Evolutionary conservation across 2,113 vertebrate species (phyloP), one percentile per base, ranked within the genome.

Genomic region (Chrysemys picta): DNA sequence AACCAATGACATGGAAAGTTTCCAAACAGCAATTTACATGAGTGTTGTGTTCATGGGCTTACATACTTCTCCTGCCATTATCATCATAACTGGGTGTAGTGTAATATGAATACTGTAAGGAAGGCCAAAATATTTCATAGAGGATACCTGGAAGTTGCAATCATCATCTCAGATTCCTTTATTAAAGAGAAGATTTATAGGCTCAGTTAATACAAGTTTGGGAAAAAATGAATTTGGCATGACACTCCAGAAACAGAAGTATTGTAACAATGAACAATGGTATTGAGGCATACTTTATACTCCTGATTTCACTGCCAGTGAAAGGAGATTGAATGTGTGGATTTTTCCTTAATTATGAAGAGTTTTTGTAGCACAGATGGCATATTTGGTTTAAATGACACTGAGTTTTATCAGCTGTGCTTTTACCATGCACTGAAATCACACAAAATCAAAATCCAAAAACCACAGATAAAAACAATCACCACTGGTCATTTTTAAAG

Each of bases 161-260:
- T 79, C 75, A 82, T 80, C 2, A 62, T 93, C 95, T 95, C 86
- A 86, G 69, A 91, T 79, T 86, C 79, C 54, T 94, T 96, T 90
- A 92, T 79, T 94, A 93, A 97, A 76, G 19, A 52, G 94, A 92
- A 69, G 78, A 87, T 93, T 93, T 97, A 93, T 97, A 97, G 96
- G 97, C 95, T 97, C 95, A 96, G 90, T 82, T 94, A 96, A 96
- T 97, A 94, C 97, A 95, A 96, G 93, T 96, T 89, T 80, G 93
- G 95, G 91, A 91, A 97, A 96, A 92, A 93, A 95, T 94, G 83
- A 96, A 97, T 94, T 98, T 97, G 97, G 95, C 83, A 6, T 93
- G 42, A 83, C 94, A 85, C 96, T 92, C 91, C 82, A 86, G 87
- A 35, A 82, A 96, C 95, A 97, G 78, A 76, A 96, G 93, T 97